A percentile compares a stretch with the other conserved stretches of the same genome.
Evolutionary conservation across 2,113 vertebrate species (phyloP).

Genomic region (Galbula dea): DNA sequence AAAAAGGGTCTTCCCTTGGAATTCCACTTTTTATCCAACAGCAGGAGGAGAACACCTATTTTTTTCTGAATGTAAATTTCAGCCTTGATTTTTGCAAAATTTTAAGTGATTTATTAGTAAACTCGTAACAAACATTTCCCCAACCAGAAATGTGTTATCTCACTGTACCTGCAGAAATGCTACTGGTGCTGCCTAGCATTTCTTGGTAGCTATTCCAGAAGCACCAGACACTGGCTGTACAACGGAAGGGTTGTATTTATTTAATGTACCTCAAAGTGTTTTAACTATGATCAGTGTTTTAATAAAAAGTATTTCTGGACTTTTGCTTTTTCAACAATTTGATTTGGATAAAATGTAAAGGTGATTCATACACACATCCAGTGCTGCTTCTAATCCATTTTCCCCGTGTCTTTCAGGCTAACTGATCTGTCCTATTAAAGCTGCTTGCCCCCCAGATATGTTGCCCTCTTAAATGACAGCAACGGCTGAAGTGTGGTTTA

Average conservation of each 20-base stretch:
- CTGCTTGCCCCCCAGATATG: fast-evolving
- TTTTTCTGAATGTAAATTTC: slow-evolving; percentile 67
- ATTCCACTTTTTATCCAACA: slow-evolving; percentile 11
- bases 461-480: neutral
- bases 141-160: neutral
- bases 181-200: slow-evolving; percentile 43
- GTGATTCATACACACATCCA: neutral
- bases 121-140: neutral
- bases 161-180: slow-evolving; percentile 15
- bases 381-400: neutral
- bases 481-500: neutral
- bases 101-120: slow-evolving; percentile 16
- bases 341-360: slow-evolving; percentile 2
- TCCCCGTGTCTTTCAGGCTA: neutral
- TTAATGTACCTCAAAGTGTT: slow-evolving; percentile 95
- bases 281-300: slow-evolving; percentile 88
- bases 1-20: neutral
- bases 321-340: slow-evolving; percentile 37
- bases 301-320: slow-evolving; percentile 86
- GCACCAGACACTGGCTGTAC: slow-evolving; percentile 51
- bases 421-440: neutral
- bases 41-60: neutral
- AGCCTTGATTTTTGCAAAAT: slow-evolving; percentile 43
- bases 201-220: slow-evolving; percentile 36
- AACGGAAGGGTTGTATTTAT: slow-evolving; percentile 80